Evolutionary conservation across 2,888 invertebrate species (phyloP), one percentile per base, ranked within the genome.

Genomic region (Cerastoderma edule): DNA sequence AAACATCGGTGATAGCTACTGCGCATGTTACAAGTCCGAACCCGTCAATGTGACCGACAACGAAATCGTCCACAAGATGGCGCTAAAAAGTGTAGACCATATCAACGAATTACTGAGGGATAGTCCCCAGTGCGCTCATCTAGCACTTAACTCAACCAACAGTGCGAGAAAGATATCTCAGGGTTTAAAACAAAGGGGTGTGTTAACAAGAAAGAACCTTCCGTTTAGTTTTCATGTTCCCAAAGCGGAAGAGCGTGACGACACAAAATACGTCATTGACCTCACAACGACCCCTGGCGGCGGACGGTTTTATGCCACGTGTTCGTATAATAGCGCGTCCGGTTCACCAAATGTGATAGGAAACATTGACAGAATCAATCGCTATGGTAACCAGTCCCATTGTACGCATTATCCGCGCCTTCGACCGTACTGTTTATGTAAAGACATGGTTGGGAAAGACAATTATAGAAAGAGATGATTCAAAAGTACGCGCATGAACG

Each of bases 1-100:
- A 0, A 96, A 95, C 71, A 96, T 98, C 74, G 97, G 97, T 90
- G 96, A 97, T 0, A 98, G 98, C 91, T 98, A 98, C 98, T 98
- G 98, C 91, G 95, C 97, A 0, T 98, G 98, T 90, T 94, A 98
- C 2, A 94, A 95, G 24, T 98, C 98, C 97, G 57, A 66, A 27
- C 54, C 33, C 24, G 57, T 75, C 19, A 75, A 75, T 39, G 28
- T 60, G 4, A 75, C 75, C 0, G 39, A 75, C 48, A 66, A 75
- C 48, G 27, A 56, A 24, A 19, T 57, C 27, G 35, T 65, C 33
- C 48, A 75, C 27, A 30, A 70, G 24, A 65, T 75, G 33, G 75
- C 71, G 16, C 28, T 67, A 33, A 88, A 30, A 86, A 92, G 57
- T 85, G 92, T 44, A 22, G 48, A 64, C 64, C 63, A 75, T 19